Evolutionary conservation across 1,140 invertebrate species (phyloP), one percentile per base, ranked within the genome.

Genomic region (Drosophila nikananu): DNA sequence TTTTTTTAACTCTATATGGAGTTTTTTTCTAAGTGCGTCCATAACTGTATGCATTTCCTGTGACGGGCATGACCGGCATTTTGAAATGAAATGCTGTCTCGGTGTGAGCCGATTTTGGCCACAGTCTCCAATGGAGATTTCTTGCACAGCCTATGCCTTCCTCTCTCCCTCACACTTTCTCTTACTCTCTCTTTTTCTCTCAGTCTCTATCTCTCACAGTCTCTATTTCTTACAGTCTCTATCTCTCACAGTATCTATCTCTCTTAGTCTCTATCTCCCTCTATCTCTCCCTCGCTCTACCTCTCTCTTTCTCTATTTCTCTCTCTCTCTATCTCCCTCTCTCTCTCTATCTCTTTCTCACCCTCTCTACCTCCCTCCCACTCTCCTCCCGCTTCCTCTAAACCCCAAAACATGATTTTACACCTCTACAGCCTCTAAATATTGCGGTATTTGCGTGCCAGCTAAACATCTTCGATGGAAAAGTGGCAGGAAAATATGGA

Each of bases 351-450:
- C 0, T 32, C 7, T 42, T 23, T 10, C 13, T 13, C 3, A 6
- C 6, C n/a, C n/a, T n/a, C 17, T 17, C 30, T 0, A n/a, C 12
- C 1, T n/a, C 2, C 32, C 9, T 17, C 48, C 2, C 39, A 17
- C 27, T 60, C 27, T n/a, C 37, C 21, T 19, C 17, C 42, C 32
- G 2, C 17, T 41, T 10, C 37, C 27, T 30, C 67, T 52, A 73
- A 73, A 25, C 21, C 46, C 55, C 55, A 59, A 59, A 73, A 72
- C 70, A 73, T 60, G 70, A 73, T 73, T 72, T 73, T 73, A 72
- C 67, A 73, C 54, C 73, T 75, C 54, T 48, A 52, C 63, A 39
- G 60, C 44, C 44, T 35, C 19, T 27, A 51, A 57, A 37, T 51
- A 32, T 54, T 60, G 64, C 64, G 75, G 75, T 61, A 77, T 49